phyloP scores from a whole-genome alignment of 2,113 vertebrate genomes.

The Cynocephalus volans region DNA sequence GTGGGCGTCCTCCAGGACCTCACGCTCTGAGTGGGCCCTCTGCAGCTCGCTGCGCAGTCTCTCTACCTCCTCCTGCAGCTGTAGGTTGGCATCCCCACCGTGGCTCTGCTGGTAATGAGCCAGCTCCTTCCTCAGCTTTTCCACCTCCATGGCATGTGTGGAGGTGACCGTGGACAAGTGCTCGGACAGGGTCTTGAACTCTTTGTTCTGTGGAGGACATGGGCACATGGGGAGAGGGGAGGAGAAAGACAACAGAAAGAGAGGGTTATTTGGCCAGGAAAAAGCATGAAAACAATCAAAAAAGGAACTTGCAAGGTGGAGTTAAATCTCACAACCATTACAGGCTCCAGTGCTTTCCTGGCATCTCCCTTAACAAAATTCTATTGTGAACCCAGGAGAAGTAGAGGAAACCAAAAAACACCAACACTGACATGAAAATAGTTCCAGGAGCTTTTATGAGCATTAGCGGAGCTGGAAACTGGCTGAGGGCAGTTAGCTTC shows the following conservation, averaged over 20 bases:
- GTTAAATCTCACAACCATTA: not conserved
- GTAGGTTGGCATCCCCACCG: conserved; percentile 81
- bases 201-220: conserved; percentile 91
- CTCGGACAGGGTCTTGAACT: conserved; percentile 90
- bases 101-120: conserved; percentile 86
- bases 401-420: not conserved
- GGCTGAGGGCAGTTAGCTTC: not conserved
- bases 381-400: not conserved
- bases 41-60: conserved; percentile 90
- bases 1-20: conserved; percentile 91
- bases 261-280: not conserved
- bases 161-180: conserved; percentile 87
- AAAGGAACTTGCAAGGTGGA: not conserved
- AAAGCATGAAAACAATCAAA: not conserved
- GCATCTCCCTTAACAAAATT: not conserved
- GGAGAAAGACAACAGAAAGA: not conserved
- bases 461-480: not conserved
- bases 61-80: conserved; percentile 92
- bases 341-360: not conserved
- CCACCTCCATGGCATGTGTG: conserved; percentile 89
- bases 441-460: not conserved
- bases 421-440: rapidly evolving
- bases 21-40: conserved; percentile 88
- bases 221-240: not conserved
- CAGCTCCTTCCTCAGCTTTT: conserved; percentile 94